Base-by-base conservation (phyloP, 2,797 vertebrate genomes). In the Acanthurus leucopareius region DNA sequence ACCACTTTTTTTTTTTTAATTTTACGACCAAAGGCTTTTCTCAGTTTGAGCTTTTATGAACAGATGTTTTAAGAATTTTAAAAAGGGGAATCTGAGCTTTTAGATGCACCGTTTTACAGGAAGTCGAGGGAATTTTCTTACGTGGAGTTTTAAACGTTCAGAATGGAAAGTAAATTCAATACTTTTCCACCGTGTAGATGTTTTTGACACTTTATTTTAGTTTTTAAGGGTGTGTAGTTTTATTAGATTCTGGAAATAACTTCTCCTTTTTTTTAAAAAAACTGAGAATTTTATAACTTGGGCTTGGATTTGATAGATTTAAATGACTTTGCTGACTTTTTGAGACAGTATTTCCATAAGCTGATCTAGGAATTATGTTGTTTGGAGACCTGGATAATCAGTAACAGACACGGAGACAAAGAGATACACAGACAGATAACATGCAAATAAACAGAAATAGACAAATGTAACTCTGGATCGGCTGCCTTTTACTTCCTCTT, bases 401-500 rank as follows among this genome's bases (percentile, higher is more conserved):
- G 40, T 0, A 25, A 20, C 14, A 77, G 44, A 20, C 9, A 22
- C 49, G 22, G 3, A 74, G 51, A 73, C n/a, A 69, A 52, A 54
- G 38, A 81, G n/a, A 79, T 35, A 85, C 45, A 25, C 25, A 25
- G 25, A 74, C 75, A 86, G 85, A 86, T 65, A 2, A 2, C 47
- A 86, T 84, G 80, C 85, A 83, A 80, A 84, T 56, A 77, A 25
- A 32, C 16, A 38, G 25, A 74, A 66, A 66, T 53, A 44, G 22
- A 58, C 42, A 28, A 17, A 38, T 47, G 69, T 80, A 83, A 85
- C 85, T 45, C 82, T 71, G 4, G 59, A 32, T 69, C 63, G 73
- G 77, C 78, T 64, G 73, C 35, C n/a, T 8, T 69, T 47, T 57
- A 42, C 67, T 80, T 85, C 82, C 67, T 81, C 64, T 45, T 72